Conservation (phyloP, 2,113 vertebrate species). For the Dicerorhinus sumatrensis region DNA sequence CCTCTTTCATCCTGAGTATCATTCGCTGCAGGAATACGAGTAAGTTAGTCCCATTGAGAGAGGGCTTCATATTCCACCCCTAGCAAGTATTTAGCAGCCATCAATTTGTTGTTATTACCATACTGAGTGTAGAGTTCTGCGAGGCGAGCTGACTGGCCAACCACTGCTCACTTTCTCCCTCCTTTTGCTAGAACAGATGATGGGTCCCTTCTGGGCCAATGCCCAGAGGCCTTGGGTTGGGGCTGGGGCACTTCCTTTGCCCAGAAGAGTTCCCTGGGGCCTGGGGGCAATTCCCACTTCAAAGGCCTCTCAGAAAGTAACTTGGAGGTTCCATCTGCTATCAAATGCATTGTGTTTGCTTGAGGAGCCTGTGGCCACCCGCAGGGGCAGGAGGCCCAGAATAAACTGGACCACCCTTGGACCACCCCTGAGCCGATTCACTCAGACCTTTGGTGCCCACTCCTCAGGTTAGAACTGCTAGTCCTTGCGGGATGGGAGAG, state of each 20-base stretch:
- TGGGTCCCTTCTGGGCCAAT: neutral
- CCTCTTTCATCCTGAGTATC: constrained; percentile 20
- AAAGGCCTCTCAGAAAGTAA: neutral
- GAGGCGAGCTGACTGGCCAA: constrained; percentile 9
- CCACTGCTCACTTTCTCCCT: neutral
- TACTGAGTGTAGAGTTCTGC: constrained; percentile 43
- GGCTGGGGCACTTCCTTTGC: neutral
- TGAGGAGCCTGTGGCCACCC: neutral
- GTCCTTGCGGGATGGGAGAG: constrained; percentile 39
- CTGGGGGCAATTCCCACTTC: neutral
- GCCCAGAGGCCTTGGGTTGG: neutral
- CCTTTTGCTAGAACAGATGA: neutral
- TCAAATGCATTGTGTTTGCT: constrained; percentile 30
- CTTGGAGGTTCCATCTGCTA: neutral
- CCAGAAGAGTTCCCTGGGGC: neutral
- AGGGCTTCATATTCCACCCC: constrained; percentile 11
- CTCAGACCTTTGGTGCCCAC: neutral
- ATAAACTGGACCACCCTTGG: neutral
- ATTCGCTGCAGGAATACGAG: constrained; percentile 16
- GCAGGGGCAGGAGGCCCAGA: neutral
- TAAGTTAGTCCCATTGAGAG: constrained; percentile 38
- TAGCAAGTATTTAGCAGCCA: constrained; percentile 34
- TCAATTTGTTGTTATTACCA: constrained; percentile 39
- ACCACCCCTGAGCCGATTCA: neutral
- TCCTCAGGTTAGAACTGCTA: constrained; percentile 15